A percentile compares a stretch with the other conserved stretches of the same genome.
Conservation (phyloP, 2,888 invertebrate genomes). For the Harpalus rufipes region DNA sequence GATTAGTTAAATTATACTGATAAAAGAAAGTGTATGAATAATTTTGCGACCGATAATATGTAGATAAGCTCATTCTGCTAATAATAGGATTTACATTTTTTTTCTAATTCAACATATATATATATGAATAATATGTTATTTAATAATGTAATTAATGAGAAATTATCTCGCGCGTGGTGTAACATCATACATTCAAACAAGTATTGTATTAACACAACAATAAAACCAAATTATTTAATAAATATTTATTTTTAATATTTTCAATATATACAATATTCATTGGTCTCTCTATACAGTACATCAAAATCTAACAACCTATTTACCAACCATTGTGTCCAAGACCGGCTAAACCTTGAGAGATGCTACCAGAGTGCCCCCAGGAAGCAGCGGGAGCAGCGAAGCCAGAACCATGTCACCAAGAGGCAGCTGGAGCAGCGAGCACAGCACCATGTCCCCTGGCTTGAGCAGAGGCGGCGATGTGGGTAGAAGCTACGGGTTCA, state of each 20-base stretch:
- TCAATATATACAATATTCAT: conserved; percentile 11
- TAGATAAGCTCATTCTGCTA: too few relatives aligned
- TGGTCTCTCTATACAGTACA: not conserved
- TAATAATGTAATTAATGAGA: too few relatives aligned
- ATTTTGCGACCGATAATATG: too few relatives aligned
- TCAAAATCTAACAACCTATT: conserved; percentile 24
- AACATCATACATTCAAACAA: too few relatives aligned
- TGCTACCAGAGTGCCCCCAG: conserved; percentile 8
- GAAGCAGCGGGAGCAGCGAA: conserved; percentile 7
- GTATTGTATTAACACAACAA: not conserved
- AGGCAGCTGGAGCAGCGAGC: not conserved
- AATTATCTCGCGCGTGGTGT: too few relatives aligned
- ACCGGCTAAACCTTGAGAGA: conserved; percentile 22
- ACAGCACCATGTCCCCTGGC: not conserved
- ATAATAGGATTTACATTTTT: too few relatives aligned
- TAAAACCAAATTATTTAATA: not conserved
- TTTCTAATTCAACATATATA: too few relatives aligned
- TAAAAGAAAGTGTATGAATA: too few relatives aligned
- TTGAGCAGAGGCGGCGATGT: not conserved
- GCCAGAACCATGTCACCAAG: not conserved
- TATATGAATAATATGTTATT: too few relatives aligned
- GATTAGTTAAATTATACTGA: too few relatives aligned
- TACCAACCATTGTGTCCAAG: conserved; percentile 37
- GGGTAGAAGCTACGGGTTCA: not conserved
- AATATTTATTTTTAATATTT: conserved; percentile 4